A percentile compares a stretch with the other conserved stretches of the same genome.
Evolutionary conservation across 2,797 vertebrate genomes (phyloP).

Genomic region (Pelodytes ibericus): DNA sequence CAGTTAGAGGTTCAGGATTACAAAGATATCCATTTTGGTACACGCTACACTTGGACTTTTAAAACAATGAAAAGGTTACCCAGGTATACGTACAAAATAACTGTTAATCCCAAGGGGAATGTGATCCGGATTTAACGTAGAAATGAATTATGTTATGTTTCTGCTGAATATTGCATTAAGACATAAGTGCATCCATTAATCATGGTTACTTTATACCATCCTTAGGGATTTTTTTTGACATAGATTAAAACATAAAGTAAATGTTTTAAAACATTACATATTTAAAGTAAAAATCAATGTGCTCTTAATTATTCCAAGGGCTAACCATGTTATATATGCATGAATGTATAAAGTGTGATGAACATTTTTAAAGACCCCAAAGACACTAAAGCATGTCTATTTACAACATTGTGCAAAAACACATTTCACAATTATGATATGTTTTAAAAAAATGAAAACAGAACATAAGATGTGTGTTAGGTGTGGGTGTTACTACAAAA

Average conservation of each 20-base stretch:
- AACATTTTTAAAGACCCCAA: background rate
- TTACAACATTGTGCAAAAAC: background rate
- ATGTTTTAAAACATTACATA: slow-evolving; percentile 11
- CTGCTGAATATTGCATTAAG: slow-evolving; percentile 44
- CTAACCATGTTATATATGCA: background rate
- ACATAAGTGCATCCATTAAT: slow-evolving; percentile 37
- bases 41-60: background rate
- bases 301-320: slow-evolving; percentile 2
- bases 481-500: slow-evolving; percentile 3
- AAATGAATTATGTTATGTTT: slow-evolving; percentile 41
- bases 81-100: background rate
- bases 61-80: background rate
- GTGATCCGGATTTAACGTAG: slow-evolving; percentile 21
- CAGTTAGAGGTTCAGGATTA: background rate
- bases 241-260: slow-evolving; percentile 28
- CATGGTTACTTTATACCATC: slow-evolving; percentile 25
- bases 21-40: background rate
- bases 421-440: background rate
- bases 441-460: no score
- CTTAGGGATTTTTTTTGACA: slow-evolving; percentile 9
- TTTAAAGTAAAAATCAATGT: slow-evolving; percentile 18
- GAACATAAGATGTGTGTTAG: background rate
- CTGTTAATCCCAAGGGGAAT: slow-evolving; percentile 1
- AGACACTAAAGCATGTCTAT: slow-evolving; percentile 4
- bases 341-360: background rate